phyloP scores from a whole-genome alignment of 2,888 invertebrate species.

The Metallyticus violacea region DNA sequence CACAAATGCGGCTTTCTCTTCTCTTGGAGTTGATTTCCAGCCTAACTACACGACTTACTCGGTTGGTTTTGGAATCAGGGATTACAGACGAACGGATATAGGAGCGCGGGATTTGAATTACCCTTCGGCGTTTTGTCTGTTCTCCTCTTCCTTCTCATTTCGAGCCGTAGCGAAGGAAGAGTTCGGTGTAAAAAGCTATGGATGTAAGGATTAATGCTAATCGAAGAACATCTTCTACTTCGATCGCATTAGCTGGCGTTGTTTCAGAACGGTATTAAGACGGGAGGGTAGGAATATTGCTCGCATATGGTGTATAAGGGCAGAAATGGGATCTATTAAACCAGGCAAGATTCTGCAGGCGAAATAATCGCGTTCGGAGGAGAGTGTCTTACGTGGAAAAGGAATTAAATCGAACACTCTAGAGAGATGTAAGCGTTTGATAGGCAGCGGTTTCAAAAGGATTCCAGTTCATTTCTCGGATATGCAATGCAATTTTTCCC shows the following conservation, averaged over 20 bases:
- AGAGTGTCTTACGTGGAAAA: neutral
- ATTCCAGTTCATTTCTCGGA: neutral
- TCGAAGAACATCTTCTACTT: neutral
- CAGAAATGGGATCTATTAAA: neutral
- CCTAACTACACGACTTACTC: neutral
- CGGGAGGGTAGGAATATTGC: neutral
- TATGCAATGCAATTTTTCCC: neutral
- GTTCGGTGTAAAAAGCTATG: neutral
- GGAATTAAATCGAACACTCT: neutral
- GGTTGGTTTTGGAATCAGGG: neutral
- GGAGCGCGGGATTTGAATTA: neutral
- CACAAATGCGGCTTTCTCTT: neutral
- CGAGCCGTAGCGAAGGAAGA: neutral
- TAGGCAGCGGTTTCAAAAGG: neutral
- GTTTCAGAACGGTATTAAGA: neutral
- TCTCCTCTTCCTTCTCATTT: neutral
- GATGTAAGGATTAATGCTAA: neutral
- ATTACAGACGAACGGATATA: conserved; percentile 13
- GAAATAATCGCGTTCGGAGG: too few relatives aligned
- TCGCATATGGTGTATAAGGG: neutral
- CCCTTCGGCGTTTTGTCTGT: neutral
- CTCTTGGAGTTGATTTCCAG: conserved; percentile 6
- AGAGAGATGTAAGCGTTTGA: neutral
- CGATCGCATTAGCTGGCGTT: neutral
- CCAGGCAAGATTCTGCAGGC: neutral